A percentile compares a stretch with the other conserved stretches of the same genome.
Evolutionary conservation across 2,113 vertebrate species (phyloP).

Genomic region (Heterotilapia buettikoferi): DNA sequence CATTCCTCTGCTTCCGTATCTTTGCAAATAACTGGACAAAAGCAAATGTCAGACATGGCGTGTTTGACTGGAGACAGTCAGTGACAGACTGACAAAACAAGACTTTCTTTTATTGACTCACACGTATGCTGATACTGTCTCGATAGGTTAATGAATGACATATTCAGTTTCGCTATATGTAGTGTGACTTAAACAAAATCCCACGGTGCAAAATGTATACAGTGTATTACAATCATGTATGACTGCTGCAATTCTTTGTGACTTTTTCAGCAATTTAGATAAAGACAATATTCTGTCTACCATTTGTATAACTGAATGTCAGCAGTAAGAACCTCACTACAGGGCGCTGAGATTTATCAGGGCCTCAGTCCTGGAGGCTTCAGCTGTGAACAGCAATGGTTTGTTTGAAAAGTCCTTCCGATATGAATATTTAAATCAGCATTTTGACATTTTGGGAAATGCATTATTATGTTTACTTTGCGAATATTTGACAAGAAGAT

Average conservation of each 20-base stretch:
- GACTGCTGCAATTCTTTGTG: background rate
- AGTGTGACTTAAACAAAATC: constrained; percentile 3
- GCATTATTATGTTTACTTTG: background rate
- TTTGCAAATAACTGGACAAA: constrained; percentile 26
- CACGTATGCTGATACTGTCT: background rate
- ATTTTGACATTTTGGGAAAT: background rate
- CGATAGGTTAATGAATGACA: constrained; percentile 1
- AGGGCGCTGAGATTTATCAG: background rate
- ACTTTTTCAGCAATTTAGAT: background rate
- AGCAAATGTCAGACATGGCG: constrained; percentile 36
- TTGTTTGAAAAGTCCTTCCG: background rate
- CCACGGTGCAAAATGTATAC: background rate
- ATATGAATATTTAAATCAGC: background rate
- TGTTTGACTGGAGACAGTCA: constrained; percentile 2
- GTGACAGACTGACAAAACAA: constrained; percentile 1
- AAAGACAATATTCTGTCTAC: background rate
- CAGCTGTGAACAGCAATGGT: background rate
- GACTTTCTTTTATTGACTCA: background rate
- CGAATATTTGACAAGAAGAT: background rate
- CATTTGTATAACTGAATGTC: background rate
- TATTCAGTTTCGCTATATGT: constrained; percentile 15
- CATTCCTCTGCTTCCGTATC: background rate
- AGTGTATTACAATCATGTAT: background rate
- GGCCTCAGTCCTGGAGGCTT: background rate
- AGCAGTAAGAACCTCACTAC: background rate